Conservation (phyloP, 2,113 vertebrate species). For the Illadopsis cleaveri region DNA sequence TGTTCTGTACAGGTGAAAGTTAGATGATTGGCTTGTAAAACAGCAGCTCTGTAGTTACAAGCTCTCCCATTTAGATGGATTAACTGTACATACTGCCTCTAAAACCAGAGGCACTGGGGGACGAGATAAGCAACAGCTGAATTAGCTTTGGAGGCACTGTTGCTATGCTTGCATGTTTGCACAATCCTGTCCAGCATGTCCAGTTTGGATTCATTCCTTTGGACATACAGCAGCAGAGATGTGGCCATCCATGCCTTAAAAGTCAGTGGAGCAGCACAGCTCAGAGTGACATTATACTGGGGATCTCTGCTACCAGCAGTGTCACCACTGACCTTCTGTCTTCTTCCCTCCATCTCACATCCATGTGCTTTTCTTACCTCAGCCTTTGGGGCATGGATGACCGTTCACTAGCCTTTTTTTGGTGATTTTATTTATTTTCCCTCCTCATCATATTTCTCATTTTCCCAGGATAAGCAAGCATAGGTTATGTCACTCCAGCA, state of each 20-base stretch:
- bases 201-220: neutral
- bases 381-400: neutral
- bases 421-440: neutral
- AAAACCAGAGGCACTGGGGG: neutral
- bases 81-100: neutral
- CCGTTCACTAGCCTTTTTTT: neutral
- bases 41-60: neutral
- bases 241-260: neutral
- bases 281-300: neutral
- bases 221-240: neutral
- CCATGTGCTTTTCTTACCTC: neutral
- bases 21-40: neutral
- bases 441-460: neutral
- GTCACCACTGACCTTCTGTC: neutral
- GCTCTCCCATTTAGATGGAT: conserved; percentile 6
- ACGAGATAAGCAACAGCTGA: conserved; percentile 44
- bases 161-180: neutral
- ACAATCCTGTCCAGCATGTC: neutral
- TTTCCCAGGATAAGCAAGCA: neutral
- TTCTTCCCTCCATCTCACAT: neutral
- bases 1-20: neutral
- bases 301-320: neutral
- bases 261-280: neutral
- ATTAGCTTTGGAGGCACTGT: neutral
- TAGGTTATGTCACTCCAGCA: neutral